These are phyloP conservation scores for Calonectris borealis DNA, from an alignment of 2,113 vertebrate species.

Conservation along the genomic window DNA sequence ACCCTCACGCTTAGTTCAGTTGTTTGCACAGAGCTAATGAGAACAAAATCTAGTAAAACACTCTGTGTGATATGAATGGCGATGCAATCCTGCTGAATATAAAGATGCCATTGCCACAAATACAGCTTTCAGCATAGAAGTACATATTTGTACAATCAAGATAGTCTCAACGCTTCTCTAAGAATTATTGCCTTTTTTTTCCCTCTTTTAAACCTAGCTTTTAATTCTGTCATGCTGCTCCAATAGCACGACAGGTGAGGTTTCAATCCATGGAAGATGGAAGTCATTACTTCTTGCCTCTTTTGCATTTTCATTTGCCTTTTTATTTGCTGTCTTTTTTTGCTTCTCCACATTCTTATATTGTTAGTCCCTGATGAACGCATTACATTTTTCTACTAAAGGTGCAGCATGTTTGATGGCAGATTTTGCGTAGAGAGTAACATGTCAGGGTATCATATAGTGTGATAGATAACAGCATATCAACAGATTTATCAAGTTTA, in stretches of 20 bases:
- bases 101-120: not conserved
- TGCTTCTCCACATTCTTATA: not conserved
- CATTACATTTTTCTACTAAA: not conserved
- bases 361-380: not conserved
- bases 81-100: not conserved
- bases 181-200: not conserved
- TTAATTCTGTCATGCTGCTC: not conserved
- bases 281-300: not conserved
- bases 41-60: not conserved
- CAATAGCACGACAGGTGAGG: not conserved
- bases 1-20: not conserved
- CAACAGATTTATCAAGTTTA: slow-evolving; percentile 18
- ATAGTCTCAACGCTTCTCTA: not conserved
- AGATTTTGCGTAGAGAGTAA: not conserved
- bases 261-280: not conserved
- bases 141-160: not conserved
- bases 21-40: slow-evolving; percentile 16
- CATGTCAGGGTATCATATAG: not conserved
- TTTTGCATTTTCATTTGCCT: not conserved
- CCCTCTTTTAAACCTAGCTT: not conserved
- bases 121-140: not conserved
- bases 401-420: not conserved
- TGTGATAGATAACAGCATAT: not conserved
- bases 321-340: not conserved
- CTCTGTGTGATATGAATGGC: not conserved